phyloP scores from a whole-genome alignment of 2,797 vertebrate genomes.

The Takifugu ocellatus region DNA sequence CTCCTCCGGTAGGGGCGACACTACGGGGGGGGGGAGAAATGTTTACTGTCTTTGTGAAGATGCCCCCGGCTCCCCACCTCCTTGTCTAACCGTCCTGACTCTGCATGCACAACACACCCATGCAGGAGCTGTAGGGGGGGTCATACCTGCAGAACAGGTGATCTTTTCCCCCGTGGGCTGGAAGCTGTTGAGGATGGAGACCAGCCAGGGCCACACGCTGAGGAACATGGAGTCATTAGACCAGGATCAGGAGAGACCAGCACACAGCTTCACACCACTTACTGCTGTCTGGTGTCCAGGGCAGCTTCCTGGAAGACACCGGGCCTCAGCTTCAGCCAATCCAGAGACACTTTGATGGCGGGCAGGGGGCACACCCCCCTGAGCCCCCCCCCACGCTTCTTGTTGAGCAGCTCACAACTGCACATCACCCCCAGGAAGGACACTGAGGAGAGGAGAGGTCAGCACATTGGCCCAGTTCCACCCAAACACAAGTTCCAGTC shows the following conservation, averaged over 20 bases:
- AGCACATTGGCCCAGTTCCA: not conserved
- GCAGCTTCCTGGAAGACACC: conserved; percentile 87
- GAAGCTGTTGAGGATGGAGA: conserved; percentile 94
- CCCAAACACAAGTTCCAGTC: not conserved
- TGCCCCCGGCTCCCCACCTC: too few species aligned
- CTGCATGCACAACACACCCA: not conserved
- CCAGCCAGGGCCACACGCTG: conserved; percentile 97
- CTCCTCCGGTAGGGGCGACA: conserved; percentile 93
- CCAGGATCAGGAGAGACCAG: fast-evolving
- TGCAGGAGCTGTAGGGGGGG: too few species aligned
- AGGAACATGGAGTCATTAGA: conserved; percentile 25
- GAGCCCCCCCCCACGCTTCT: conserved; percentile 82
- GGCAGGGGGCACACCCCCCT: conserved; percentile 91
- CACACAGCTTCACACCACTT: conserved; percentile 52
- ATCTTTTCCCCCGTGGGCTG: conserved; percentile 91
- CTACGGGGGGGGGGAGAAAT: conserved; percentile 55
- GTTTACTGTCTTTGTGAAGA: too few species aligned
- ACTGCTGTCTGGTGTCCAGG: conserved; percentile 90
- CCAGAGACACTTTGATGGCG: conserved; percentile 95
- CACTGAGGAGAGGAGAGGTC: conserved; percentile 72
- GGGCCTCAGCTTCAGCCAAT: conserved; percentile 91
- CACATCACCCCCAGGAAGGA: conserved; percentile 95
- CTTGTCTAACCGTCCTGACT: too few species aligned
- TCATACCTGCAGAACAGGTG: conserved; percentile 80
- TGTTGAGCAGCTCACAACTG: conserved; percentile 88